Evolutionary conservation across 2,113 vertebrate species (phyloP), one percentile per base, ranked within the genome.

Genomic region (Embiotoca jacksoni): DNA sequence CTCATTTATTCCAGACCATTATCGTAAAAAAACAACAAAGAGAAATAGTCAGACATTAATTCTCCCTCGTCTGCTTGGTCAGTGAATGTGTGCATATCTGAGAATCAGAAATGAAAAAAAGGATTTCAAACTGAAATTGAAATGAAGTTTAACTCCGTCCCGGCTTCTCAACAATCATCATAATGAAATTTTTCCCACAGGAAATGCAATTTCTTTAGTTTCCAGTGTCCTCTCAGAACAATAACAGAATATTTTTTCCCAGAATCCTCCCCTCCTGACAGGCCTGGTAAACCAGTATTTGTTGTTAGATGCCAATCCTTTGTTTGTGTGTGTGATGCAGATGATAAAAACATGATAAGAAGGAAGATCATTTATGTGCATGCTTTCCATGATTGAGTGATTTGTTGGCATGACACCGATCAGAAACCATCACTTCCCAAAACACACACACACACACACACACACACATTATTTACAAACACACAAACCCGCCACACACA

Each of bases 61-160:
- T 54, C n/a, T 46, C 64, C 44, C 23, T 72, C 41, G n/a, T 72
- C n/a, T 0, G 3, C 30, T 32, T 16, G 23, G 55, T 35, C 37
- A 10, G 35, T 59, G 39, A 7, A 16, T 9, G 36, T n/a, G 50
- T 56, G 16, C 41, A 23, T 64, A 60, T 8, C 36, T 66, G 32
- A 63, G 36, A 36, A 77, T 81, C 11, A 77, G 4, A 37, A 73
- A 44, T 8, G 5, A 78, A 69, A 76, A 68, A 82, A 66, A 46
- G 16, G 41, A 71, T 64, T 77, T 76, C 11, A 39, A 53, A 56
- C 3, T 59, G 39, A 70, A 72, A 78, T 23, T 63, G 5, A 76
- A 85, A 73, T 58, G 15, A 80, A 80, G 32, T 80, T 61, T 15
- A 9, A 64, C 15, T 70, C 61, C 54, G 7, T 55, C 32, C 31